Conservation (phyloP, 1,140 invertebrate species). For the Platyura marginata region DNA sequence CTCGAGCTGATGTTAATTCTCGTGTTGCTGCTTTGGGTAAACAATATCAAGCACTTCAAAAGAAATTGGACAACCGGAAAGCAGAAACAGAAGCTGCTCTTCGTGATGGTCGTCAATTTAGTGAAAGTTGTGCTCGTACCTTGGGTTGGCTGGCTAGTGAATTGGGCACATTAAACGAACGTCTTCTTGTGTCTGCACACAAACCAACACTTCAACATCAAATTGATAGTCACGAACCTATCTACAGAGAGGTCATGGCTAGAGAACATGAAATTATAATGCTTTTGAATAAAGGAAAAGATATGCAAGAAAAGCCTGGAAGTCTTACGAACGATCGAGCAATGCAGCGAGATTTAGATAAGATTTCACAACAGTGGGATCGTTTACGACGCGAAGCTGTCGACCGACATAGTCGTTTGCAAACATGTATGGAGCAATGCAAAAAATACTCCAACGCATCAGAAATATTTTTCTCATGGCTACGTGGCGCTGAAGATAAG, state of each 20-base stretch:
- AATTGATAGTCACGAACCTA: slow-evolving; percentile 69
- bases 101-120: slow-evolving; percentile 68
- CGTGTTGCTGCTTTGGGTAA: slow-evolving; percentile 69
- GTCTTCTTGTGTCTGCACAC: slow-evolving; percentile 71
- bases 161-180: slow-evolving; percentile 50
- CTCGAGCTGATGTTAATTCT: slow-evolving; percentile 73
- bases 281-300: slow-evolving; percentile 78
- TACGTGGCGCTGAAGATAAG: slow-evolving; percentile 71
- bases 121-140: slow-evolving; percentile 66
- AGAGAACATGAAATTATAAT: slow-evolving; percentile 89
- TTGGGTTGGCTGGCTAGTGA: slow-evolving; percentile 75
- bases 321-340: slow-evolving; percentile 30
- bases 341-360: slow-evolving; percentile 56
- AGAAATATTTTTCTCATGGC: slow-evolving; percentile 75
- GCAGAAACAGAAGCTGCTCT: slow-evolving; percentile 77
- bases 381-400: slow-evolving; percentile 68
- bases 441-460: slow-evolving; percentile 72
- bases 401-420: slow-evolving; percentile 65
- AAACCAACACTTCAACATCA: slow-evolving; percentile 66
- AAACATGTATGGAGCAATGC: slow-evolving; percentile 82
- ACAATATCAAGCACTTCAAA: slow-evolving; percentile 66
- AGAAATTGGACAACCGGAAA: slow-evolving; percentile 75
- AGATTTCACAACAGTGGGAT: slow-evolving; percentile 78
- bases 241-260: slow-evolving; percentile 72
- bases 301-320: slow-evolving; percentile 41